Base-by-base conservation (phyloP, 2,888 invertebrate species). In the Drosophila bunnanda region DNA sequence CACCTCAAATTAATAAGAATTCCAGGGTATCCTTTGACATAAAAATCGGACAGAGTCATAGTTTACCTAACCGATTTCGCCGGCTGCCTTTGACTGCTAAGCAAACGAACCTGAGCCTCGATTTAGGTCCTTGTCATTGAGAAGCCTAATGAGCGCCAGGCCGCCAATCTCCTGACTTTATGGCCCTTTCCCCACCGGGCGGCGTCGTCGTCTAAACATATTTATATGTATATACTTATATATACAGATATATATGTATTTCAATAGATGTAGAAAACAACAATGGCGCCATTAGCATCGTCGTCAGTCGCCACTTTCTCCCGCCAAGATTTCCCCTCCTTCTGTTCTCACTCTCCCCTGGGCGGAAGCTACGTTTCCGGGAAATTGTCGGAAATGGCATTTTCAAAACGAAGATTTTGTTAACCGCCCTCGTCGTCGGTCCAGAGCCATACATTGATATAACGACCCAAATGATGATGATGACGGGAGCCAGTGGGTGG, bases 321-420 rank as follows among this genome's bases (percentile, higher is more conserved):
- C 69, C 46, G 34, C 34, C 22, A 52, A 52, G 20, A 52, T 34
- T 52, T 52, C 25, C 25, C 25, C 25, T 4, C 25, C 4, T 4
- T 25, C 25, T 25, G 25, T 25, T 25, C 43, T 17, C 46, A 22
- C 28, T 17, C 58, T 65, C 64, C 68, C 54, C 59, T 56, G 70
- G 59, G 68, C 86, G 82, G 83, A 86, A 70, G 80, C 61, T 53
- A 60, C 68, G 67, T 76, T 83, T 83, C 83, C 83, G 77, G 86
- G 68, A 80, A 83, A 83, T 75, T 79, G 83, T 78, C 86, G 87
- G 83, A 83, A 86, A 83, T 81, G 68, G 77, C 81, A 71, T 79
- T 80, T 79, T 79, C 71, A 75, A 77, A 77, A 79, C 73, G 73
- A 80, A 69, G 76, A 71, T 66, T 61, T 53, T 56, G 62, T 66